A percentile compares a stretch with the other conserved stretches of the same genome.
Conservation (phyloP, 2,888 invertebrate genomes). For the Xiphydria camelus region DNA sequence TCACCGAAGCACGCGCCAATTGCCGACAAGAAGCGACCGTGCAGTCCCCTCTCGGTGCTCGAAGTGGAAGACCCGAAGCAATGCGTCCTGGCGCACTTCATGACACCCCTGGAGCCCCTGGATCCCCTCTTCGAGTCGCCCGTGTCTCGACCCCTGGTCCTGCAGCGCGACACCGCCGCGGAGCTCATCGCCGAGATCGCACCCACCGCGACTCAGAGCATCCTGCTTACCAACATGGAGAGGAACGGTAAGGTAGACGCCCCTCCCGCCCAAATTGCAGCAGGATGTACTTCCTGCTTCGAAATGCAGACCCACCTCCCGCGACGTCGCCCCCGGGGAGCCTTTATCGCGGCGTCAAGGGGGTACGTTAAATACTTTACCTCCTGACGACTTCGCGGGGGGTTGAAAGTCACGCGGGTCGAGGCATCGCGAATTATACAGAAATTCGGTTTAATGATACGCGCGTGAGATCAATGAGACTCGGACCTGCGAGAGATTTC, state of each 20-base stretch:
- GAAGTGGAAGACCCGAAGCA: conserved; percentile 89
- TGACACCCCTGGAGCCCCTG: conserved; percentile 85
- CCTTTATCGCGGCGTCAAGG: too few species aligned
- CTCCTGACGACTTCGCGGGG: too few species aligned
- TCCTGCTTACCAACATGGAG: conserved; percentile 89
- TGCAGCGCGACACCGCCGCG: conserved; percentile 77
- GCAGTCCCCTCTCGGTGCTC: conserved; percentile 71
- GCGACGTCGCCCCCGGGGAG: too few species aligned
- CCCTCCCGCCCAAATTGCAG: too few species aligned
- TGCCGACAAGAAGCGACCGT: conserved; percentile 61
- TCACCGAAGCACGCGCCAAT: conserved; percentile 65
- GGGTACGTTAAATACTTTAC: too few species aligned
- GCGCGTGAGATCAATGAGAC: too few species aligned
- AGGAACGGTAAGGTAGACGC: conserved; percentile 68
- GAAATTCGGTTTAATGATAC: too few species aligned
- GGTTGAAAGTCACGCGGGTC: too few species aligned
- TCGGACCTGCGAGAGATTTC: too few species aligned
- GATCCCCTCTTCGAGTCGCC: conserved; percentile 87
- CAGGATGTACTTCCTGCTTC: too few species aligned
- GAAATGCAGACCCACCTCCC: too few species aligned
- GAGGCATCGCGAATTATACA: too few species aligned
- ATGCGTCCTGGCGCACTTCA: conserved; percentile 84
- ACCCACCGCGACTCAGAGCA: conserved; percentile 65
- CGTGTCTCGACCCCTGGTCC: conserved; percentile 75
- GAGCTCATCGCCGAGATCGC: conserved; percentile 77